Evolutionary conservation across 2,797 vertebrate genomes (phyloP).

Genomic region (Aldrovandia affinis): DNA sequence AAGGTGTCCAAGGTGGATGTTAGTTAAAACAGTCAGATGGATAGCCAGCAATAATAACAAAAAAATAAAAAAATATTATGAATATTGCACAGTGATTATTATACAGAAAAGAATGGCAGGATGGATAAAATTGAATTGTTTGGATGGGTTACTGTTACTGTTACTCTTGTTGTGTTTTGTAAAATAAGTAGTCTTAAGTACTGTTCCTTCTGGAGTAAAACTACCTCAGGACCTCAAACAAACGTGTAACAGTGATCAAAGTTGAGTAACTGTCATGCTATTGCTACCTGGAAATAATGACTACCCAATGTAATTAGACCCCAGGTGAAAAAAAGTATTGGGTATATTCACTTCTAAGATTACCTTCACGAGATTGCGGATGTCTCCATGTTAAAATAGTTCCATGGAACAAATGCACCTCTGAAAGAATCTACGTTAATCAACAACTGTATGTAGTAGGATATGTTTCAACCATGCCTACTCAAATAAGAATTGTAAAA

Average conservation of each 20-base stretch:
- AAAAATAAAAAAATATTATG: background rate
- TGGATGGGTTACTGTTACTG: background rate
- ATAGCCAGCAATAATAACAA: too few species aligned
- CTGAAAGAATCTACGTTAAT: background rate
- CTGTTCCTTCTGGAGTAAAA: background rate
- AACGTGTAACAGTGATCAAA: background rate
- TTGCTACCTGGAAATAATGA: too few species aligned
- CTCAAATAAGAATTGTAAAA: background rate
- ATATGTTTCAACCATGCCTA: background rate
- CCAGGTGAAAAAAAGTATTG: background rate
- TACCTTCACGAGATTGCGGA: background rate
- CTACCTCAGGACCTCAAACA: background rate
- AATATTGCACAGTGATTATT: background rate
- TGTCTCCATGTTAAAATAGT: background rate
- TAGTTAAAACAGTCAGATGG: too few species aligned
- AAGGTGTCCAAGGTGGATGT: too few species aligned
- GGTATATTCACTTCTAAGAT: background rate
- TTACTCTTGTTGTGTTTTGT: background rate
- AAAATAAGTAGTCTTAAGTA: too few species aligned
- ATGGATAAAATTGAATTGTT: background rate
- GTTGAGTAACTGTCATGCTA: background rate
- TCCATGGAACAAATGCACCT: background rate
- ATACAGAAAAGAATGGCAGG: too few species aligned
- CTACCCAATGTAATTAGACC: background rate
- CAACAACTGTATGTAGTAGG: background rate